A percentile compares a stretch with the other conserved stretches of the same genome.
Evolutionary conservation across 30 jellyfish, hydroid and myxozoan species (phyloP).

Genomic region (Haliclystus octoradiatus): DNA sequence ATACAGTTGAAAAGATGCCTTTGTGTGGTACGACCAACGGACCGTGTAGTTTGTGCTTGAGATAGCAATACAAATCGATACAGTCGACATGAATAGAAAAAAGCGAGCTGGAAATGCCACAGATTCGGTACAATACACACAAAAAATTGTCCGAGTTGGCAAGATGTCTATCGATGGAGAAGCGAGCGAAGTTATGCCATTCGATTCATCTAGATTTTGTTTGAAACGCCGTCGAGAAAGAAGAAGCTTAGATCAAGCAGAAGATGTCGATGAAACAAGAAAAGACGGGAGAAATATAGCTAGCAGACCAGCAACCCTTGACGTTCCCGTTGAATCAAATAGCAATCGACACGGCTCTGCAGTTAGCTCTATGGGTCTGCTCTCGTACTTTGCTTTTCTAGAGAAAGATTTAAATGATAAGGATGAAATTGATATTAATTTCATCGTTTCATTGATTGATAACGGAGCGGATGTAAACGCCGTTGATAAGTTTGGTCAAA

Average conservation of each 20-base stretch:
- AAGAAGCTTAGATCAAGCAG: not conserved
- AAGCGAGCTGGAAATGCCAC: too few species aligned
- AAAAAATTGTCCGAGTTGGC: too few species aligned
- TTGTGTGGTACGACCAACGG: too few species aligned
- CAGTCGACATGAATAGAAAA: too few species aligned
- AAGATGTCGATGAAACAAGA: not conserved
- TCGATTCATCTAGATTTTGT: not conserved
- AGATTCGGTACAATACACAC: too few species aligned
- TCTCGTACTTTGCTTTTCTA: constrained; percentile 6
- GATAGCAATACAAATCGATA: too few species aligned
- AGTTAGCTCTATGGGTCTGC: not conserved
- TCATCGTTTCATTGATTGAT: constrained; percentile 16
- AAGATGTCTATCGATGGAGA: not conserved
- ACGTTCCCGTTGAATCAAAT: not conserved
- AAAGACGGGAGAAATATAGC: not conserved
- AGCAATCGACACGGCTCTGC: not conserved
- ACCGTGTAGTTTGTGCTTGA: too few species aligned
- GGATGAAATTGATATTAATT: constrained; percentile 12
- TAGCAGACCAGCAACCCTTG: not conserved
- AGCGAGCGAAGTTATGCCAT: not conserved
- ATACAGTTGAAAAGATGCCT: too few species aligned
- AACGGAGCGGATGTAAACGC: constrained; percentile 54
- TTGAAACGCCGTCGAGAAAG: not conserved
- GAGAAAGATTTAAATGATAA: constrained; percentile 7
- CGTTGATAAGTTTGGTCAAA: constrained; percentile 44